Conservation (phyloP, 2,888 invertebrate species). For the Unio pictorum region DNA sequence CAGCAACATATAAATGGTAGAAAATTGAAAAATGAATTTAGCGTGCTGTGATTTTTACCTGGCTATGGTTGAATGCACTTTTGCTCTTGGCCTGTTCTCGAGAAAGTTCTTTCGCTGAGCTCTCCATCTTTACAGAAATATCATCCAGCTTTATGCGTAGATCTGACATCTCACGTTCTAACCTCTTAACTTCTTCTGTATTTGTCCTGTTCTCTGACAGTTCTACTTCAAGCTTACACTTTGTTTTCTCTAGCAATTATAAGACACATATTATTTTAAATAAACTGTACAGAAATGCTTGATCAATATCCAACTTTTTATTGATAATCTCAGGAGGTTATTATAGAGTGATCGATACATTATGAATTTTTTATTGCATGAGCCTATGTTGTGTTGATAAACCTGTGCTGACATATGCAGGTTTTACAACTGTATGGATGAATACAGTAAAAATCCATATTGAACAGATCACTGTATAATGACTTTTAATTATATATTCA, state of each 20-base stretch:
- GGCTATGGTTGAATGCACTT: slow-evolving; percentile 61
- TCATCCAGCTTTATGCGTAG: slow-evolving; percentile 49
- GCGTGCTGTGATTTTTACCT: slow-evolving; percentile 64
- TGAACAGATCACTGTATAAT: no score
- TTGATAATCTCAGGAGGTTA: not conserved
- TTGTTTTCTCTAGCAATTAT: slow-evolving; percentile 40
- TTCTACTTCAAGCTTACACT: slow-evolving; percentile 43
- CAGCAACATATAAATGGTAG: no score
- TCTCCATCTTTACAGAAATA: slow-evolving; percentile 47
- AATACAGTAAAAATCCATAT: no score
- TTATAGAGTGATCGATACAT: no score
- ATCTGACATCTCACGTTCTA: slow-evolving; percentile 44
- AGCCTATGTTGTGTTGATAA: no score
- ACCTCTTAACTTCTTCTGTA: slow-evolving; percentile 33
- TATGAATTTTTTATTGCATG: no score
- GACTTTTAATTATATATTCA: no score
- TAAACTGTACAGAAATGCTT: not conserved
- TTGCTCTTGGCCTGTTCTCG: slow-evolving; percentile 61
- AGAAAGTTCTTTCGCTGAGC: slow-evolving; percentile 49
- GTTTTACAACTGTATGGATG: no score
- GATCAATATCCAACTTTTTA: not conserved
- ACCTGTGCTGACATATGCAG: no score
- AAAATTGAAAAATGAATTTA: slow-evolving; percentile 40
- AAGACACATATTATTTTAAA: not conserved
- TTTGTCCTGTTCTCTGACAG: slow-evolving; percentile 50